Evolutionary conservation across 2,888 invertebrate genomes (phyloP), one percentile per base, ranked within the genome.

Genomic region (Noctua pronuba): DNA sequence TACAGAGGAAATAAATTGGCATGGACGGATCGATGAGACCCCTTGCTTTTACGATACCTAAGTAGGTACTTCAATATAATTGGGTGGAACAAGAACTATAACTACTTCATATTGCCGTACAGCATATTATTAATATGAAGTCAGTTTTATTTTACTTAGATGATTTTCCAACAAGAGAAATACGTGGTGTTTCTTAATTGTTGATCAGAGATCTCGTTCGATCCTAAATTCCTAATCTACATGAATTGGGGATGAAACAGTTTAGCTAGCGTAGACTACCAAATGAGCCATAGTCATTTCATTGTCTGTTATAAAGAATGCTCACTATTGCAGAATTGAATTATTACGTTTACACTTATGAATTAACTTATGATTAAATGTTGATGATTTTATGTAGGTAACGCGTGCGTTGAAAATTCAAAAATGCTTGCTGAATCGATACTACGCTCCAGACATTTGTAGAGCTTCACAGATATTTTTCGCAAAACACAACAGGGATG

Each of bases 1-100:
- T 28, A 60, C 73, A 24, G n/a, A 58, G 66, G 68, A 65, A 74
- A 78, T 46, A 75, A 84, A 84, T 73, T 86, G 69, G 24, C 44
- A 65, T 72, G 65, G 35, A 44, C 55, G 55, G 62, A 67, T 80
- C 67, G 80, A 81, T 80, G 46, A 72, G 68, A 58, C 16, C 46
- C 41, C 68, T 69, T 65, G 62, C 60, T 75, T 58, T 72, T 72
- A 49, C 38, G 41, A 71, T 72, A 73, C 35, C 38, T 38, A 38
- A n/a, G 28, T 38, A 38, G 21, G 28, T 66, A 65, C 41, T 73
- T 71, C n/a, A 46, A 73, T 46, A 52, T 67, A 81, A 85, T 75
- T 85, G 58, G 69, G n/a, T 44, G 31, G 31, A 35, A 35, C 11
- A 49, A 46, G 69, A 41, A 80, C 31, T 67, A 60, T 52, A 62